These are phyloP conservation scores for Napeogenes inachia DNA, from an alignment of 2,888 invertebrate genomes.

Conservation along the genomic window DNA sequence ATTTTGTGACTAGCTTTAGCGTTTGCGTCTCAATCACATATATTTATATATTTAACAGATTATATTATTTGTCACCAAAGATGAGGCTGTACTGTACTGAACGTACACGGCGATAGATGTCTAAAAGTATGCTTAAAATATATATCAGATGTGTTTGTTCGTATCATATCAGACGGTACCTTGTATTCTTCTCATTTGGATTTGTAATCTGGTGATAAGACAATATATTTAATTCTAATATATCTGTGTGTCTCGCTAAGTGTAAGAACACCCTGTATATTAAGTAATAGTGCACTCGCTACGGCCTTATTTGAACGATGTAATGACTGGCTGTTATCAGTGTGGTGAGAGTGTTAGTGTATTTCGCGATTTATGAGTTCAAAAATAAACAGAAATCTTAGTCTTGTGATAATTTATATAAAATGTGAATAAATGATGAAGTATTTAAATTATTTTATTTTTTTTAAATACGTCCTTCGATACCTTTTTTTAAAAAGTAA, in stretches of 20 bases:
- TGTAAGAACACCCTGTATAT: conserved; percentile 38
- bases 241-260: conserved; percentile 45
- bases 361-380: conserved; percentile 76
- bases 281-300: conserved; percentile 48
- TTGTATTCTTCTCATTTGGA: too few relatives aligned
- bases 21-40: conserved; percentile 43
- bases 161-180: conserved; percentile 1
- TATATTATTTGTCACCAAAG: conserved; percentile 59
- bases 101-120: conserved; percentile 44
- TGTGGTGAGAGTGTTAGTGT: conserved; percentile 61
- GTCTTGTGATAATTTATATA: conserved; percentile 78
- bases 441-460: conserved; percentile 54
- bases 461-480: conserved; percentile 21
- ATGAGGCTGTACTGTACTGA: conserved; percentile 52
- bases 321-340: conserved; percentile 66
- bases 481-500: neutral
- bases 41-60: conserved; percentile 32
- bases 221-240: conserved; percentile 55
- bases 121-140: conserved; percentile 30
- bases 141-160: conserved; percentile 9
- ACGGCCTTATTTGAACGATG: conserved; percentile 65
- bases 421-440: conserved; percentile 75
- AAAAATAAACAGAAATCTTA: conserved; percentile 66
- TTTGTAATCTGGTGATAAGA: conserved; percentile 50
- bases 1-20: conserved; percentile 64